A percentile compares a stretch with the other conserved stretches of the same genome.
Evolutionary conservation across 1,140 invertebrate genomes (phyloP).

Genomic region (Pentalonia nigronervosa): DNA sequence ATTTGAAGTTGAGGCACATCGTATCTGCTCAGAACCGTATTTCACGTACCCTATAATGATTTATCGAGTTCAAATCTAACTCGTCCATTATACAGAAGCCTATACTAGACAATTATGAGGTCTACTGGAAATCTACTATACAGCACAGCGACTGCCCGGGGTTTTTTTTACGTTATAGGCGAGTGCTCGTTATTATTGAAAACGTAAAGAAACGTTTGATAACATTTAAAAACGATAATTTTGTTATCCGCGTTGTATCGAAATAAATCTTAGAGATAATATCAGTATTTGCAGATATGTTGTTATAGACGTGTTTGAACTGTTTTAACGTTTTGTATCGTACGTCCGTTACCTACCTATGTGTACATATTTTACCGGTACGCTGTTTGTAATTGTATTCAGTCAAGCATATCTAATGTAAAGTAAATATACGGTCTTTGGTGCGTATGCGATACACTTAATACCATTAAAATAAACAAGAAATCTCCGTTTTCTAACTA

Average conservation of each 20-base stretch:
- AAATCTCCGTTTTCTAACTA: neutral
- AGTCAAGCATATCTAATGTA: neutral
- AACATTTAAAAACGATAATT: neutral
- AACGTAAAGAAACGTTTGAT: no score
- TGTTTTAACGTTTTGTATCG: neutral
- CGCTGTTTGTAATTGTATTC: neutral
- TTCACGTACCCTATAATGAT: neutral
- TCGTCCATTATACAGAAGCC: no score
- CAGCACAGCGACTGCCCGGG: neutral
- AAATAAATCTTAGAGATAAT: neutral
- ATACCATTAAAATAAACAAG: neutral
- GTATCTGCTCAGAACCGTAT: neutral
- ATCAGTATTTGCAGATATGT: neutral
- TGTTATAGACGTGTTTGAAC: neutral
- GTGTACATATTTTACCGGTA: neutral
- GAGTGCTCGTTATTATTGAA: neutral
- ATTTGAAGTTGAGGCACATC: neutral
- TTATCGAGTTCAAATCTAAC: neutral
- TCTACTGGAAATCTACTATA: neutral
- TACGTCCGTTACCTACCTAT: neutral
- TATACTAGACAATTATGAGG: neutral
- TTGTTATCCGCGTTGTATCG: neutral
- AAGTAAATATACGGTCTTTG: neutral
- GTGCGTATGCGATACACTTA: neutral
- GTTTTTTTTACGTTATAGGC: neutral